Conservation (phyloP, 2,113 vertebrate species). For the Carettochelys insculpta region DNA sequence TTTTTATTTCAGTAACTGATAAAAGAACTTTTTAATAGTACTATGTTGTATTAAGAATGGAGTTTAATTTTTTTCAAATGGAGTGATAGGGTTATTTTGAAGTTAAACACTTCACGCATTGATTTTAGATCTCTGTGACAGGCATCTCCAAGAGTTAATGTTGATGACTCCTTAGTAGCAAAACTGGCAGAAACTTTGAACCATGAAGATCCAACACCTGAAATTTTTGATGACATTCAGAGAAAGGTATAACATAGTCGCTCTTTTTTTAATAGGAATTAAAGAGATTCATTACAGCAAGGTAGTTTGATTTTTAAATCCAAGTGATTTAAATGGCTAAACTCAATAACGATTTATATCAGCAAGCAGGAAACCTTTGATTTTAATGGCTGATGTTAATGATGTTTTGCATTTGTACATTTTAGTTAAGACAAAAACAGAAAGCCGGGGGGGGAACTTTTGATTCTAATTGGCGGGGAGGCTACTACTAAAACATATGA, state of each 20-base stretch:
- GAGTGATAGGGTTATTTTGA: background rate
- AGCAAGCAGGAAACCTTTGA: background rate
- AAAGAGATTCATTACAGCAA: background rate
- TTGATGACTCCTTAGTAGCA: constrained; percentile 87
- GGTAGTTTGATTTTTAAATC: background rate
- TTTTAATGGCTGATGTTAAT: background rate
- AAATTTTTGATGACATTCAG: constrained; percentile 98
- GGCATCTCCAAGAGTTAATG: constrained; percentile 95
- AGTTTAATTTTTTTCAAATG: constrained; percentile 25
- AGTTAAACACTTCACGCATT: constrained; percentile 21
- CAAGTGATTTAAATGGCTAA: background rate
- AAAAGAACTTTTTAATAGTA: background rate
- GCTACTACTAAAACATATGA: background rate
- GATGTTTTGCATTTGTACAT: background rate
- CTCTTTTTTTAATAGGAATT: background rate
- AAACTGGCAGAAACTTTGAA: constrained; percentile 91
- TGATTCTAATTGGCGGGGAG: background rate
- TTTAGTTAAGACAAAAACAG: background rate
- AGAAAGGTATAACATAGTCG: constrained; percentile 83
- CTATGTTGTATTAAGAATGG: background rate
- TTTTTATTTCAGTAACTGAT: background rate
- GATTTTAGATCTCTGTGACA: constrained; percentile 69
- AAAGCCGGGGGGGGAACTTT: too few relatives aligned
- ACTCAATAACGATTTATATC: background rate
- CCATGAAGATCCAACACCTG: constrained; percentile 94